These are phyloP conservation scores for Neuroterus valhalla DNA, from an alignment of 1,140 invertebrate species.

Conservation along the genomic window DNA sequence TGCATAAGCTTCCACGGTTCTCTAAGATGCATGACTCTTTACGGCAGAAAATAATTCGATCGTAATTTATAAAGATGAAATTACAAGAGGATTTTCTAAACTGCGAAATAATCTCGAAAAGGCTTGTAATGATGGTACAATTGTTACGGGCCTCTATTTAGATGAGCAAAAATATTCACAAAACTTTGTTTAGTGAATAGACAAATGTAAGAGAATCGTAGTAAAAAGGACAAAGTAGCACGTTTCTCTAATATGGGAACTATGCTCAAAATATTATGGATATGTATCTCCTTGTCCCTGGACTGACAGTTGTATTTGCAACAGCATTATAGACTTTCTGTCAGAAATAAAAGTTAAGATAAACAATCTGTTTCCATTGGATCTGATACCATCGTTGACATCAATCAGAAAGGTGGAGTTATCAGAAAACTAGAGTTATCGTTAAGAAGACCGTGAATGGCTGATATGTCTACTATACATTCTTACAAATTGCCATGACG, in stretches of 20 bases:
- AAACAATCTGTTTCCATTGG: slow-evolving; percentile 14
- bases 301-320: not conserved
- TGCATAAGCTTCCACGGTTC: too few relatives aligned
- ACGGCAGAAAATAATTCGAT: too few relatives aligned
- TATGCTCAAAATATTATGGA: slow-evolving; percentile 27
- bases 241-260: slow-evolving; percentile 19
- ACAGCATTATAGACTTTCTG: slow-evolving; percentile 21
- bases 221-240: too few relatives aligned
- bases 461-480: slow-evolving; percentile 36
- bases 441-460: slow-evolving; percentile 33
- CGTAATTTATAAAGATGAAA: too few relatives aligned
- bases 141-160: too few relatives aligned
- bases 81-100: too few relatives aligned
- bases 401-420: slow-evolving; percentile 19
- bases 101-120: too few relatives aligned
- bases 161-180: too few relatives aligned
- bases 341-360: slow-evolving; percentile 18
- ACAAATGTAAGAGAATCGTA: too few relatives aligned
- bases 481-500: slow-evolving; percentile 34
- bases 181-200: too few relatives aligned
- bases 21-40: too few relatives aligned
- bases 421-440: slow-evolving; percentile 29
- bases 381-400: slow-evolving; percentile 33
- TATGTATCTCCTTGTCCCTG: slow-evolving; percentile 28
- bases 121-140: too few relatives aligned